A percentile compares a stretch with the other conserved stretches of the same genome.
Evolutionary conservation across 1,140 invertebrate genomes (phyloP).

Genomic region (Drosophila saltans): DNA sequence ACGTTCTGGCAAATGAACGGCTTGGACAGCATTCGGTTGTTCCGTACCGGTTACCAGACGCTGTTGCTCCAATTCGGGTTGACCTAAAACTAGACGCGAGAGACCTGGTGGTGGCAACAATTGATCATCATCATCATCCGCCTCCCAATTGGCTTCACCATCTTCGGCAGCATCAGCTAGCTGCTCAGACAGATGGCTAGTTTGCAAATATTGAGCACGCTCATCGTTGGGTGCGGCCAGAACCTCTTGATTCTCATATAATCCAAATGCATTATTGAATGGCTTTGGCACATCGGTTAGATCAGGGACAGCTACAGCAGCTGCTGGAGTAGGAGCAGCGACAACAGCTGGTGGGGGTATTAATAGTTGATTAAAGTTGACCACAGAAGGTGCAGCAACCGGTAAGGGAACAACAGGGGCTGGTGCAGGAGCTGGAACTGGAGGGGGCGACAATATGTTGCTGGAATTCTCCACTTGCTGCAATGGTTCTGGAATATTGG

Average conservation of each 20-base stretch:
- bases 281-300: slow-evolving; percentile 9
- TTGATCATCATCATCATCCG: slow-evolving; percentile 40
- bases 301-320: slow-evolving; percentile 18
- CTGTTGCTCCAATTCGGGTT: slow-evolving; percentile 85
- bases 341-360: slow-evolving; percentile 79
- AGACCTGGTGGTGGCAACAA: slow-evolving; percentile 85
- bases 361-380: slow-evolving; percentile 62
- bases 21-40: slow-evolving; percentile 81
- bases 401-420: slow-evolving; percentile 8
- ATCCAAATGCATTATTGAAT: neutral
- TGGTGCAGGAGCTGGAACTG: neutral
- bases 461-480: neutral
- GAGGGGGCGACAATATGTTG: neutral
- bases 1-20: slow-evolving; percentile 71
- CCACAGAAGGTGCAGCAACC: slow-evolving; percentile 28
- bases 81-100: slow-evolving; percentile 86
- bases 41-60: slow-evolving; percentile 75
- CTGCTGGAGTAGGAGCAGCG: neutral
- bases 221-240: slow-evolving; percentile 85
- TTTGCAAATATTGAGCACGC: slow-evolving; percentile 89
- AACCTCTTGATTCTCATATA: slow-evolving; percentile 70
- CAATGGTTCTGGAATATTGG: neutral
- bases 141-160: slow-evolving; percentile 58
- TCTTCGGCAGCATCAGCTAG: slow-evolving; percentile 70
- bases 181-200: slow-evolving; percentile 87